Percentiles rank a stretch among this genome's conserved stretches.
These are phyloP conservation scores for Nomada flava DNA, from an alignment of 2,888 invertebrate genomes.

Conservation along the genomic window DNA sequence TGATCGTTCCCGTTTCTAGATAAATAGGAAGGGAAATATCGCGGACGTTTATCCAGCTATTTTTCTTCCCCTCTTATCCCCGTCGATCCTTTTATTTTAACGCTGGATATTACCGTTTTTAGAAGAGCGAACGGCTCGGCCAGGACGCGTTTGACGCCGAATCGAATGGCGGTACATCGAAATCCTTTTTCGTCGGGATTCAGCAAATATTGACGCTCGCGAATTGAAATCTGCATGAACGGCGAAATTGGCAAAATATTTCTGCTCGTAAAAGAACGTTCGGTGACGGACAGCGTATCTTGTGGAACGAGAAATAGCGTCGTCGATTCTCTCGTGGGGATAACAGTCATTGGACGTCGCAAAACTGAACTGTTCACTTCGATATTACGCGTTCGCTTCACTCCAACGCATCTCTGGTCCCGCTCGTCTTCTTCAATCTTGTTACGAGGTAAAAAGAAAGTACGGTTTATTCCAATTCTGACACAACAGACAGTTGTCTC, in stretches of 20 bases:
- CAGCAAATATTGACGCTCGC: slow-evolving; percentile 70
- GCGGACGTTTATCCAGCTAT: not conserved
- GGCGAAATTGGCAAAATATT: slow-evolving; percentile 72
- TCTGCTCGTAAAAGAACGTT: slow-evolving; percentile 67
- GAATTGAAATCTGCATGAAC: slow-evolving; percentile 72
- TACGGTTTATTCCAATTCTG: not conserved
- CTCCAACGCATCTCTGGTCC: slow-evolving; percentile 29
- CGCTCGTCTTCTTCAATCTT: slow-evolving; percentile 34
- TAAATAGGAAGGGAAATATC: not conserved
- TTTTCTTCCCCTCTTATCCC: not conserved
- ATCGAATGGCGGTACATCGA: slow-evolving; percentile 65
- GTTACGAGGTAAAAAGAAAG: slow-evolving; percentile 18
- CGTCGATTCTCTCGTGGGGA: slow-evolving; percentile 51
- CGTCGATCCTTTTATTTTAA: slow-evolving; percentile 37
- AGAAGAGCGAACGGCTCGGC: slow-evolving; percentile 22
- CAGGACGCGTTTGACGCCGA: slow-evolving; percentile 48
- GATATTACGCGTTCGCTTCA: slow-evolving; percentile 62
- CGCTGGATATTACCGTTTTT: slow-evolving; percentile 40
- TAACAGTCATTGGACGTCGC: slow-evolving; percentile 40
- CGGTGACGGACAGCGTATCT: slow-evolving; percentile 14
- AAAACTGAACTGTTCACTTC: slow-evolving; percentile 62
- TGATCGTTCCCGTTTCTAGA: not conserved
- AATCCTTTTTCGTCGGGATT: slow-evolving; percentile 71
- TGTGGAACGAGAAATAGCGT: slow-evolving; percentile 32
- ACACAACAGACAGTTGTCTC: no score